Conservation (phyloP, 1,140 invertebrate genomes). For the Geopemphigus sp. region DNA sequence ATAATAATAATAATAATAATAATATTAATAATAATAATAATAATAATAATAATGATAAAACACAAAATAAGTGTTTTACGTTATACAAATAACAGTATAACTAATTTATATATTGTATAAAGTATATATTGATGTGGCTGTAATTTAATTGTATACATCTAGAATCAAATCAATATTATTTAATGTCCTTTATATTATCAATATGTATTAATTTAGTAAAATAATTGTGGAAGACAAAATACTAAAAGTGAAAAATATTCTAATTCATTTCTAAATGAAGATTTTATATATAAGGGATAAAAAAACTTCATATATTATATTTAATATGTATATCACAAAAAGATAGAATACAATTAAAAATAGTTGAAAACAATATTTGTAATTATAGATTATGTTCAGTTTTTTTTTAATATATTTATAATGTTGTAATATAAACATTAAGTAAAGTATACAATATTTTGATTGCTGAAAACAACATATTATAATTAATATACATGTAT, state of each 20-base stretch:
- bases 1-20: too few species aligned
- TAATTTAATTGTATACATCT: too few species aligned
- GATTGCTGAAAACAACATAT: not conserved
- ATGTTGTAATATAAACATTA: not conserved
- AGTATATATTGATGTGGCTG: too few species aligned
- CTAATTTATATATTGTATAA: too few species aligned
- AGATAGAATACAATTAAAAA: not conserved
- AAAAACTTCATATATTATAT: not conserved
- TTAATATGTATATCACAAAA: not conserved
- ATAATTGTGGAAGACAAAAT: slow-evolving; percentile 12
- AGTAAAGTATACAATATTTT: not conserved
- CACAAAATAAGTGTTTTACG: too few species aligned
- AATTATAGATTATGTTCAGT: not conserved
- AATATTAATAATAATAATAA: too few species aligned
- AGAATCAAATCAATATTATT: not conserved
- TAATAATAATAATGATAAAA: too few species aligned
- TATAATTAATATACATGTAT: not conserved
- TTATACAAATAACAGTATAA: too few species aligned
- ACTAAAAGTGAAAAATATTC: not conserved
- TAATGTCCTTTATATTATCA: not conserved
- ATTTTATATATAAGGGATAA: not conserved
- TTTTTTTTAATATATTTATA: not conserved
- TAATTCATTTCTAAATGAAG: not conserved
- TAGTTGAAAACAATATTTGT: not conserved
- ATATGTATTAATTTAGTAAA: not conserved